Evolutionary conservation across 2,888 invertebrate genomes (phyloP).

Genomic region (Meandrusa payeni): DNA sequence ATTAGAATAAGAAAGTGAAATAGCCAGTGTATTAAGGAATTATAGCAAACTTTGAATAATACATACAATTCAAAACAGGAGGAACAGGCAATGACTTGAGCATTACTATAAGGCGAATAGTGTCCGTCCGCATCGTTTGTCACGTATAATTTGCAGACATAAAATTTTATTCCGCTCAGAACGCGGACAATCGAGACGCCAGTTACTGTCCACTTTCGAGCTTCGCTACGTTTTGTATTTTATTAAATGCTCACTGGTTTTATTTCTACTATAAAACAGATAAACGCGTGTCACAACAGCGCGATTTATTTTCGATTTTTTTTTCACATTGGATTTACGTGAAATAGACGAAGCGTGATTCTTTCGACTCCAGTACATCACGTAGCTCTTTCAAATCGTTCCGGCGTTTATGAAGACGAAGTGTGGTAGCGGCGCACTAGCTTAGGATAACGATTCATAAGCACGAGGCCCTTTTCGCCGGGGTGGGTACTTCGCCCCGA

Average conservation of each 20-base stretch:
- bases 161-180: constrained; percentile 64
- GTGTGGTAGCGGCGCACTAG: constrained; percentile 40
- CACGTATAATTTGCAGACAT: constrained; percentile 63
- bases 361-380: constrained; percentile 37
- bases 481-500: constrained; percentile 41
- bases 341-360: constrained; percentile 36
- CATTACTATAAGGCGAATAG: constrained; percentile 51
- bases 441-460: constrained; percentile 51
- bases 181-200: constrained; percentile 50
- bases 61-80: constrained; percentile 12
- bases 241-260: constrained; percentile 44
- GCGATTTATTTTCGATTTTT: constrained; percentile 22
- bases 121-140: constrained; percentile 61
- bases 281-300: constrained; percentile 34
- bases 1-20: background rate
- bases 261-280: constrained; percentile 41
- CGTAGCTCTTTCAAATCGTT: constrained; percentile 19
- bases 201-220: constrained; percentile 50
- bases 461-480: constrained; percentile 35
- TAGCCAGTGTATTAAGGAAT: background rate
- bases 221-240: constrained; percentile 43
- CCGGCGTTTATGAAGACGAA: constrained; percentile 31
- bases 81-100: constrained; percentile 33
- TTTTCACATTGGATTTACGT: constrained; percentile 32
- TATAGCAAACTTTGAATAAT: constrained; percentile 3